Evolutionary conservation across 1,140 invertebrate genomes (phyloP), one percentile per base, ranked within the genome.

Genomic region (Apocrypta bakeri): DNA sequence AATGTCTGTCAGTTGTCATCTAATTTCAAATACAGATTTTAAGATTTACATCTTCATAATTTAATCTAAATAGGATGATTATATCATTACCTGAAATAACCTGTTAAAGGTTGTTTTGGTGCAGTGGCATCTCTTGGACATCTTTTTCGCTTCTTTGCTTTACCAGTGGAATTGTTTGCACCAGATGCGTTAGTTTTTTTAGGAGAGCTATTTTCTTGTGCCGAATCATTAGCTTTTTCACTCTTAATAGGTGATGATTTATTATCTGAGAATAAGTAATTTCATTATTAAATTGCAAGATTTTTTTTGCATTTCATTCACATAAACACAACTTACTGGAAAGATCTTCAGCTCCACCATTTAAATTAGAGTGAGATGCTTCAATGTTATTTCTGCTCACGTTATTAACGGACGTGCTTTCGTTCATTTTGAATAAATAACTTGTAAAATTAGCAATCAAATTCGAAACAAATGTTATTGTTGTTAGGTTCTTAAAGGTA

Each of bases 41-140:
- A 61, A 61, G 17, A 61, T 9, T 27, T 29, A 66, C 63, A n/a
- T n/a, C n/a, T 12, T 7, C 27, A 56, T 2, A 75, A 61, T 6
- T 37, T 61, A 24, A 73, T 27, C n/a, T n/a, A n/a, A 64, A 7
- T 21, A 79, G 1, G 29, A 48, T 72, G 40, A 14, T 77, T 85
- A n/a, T n/a, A n/a, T n/a, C 63, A 81, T 75, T 88, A 91, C 87
- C 88, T 86, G 79, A 92, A 91, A 80, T 91, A 92, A 93, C 95
- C 95, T 78, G 95, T 96, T 8, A 96, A 90, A 61, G 95, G 95
- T 87, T 95, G 95, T 76, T 95, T 93, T 21, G 95, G 95, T 25
- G 95, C 95, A 63, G 94, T 95, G 25, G 93, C 93, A 91, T 96
- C 95, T 87, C 94, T 93, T 0, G 92, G 93, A 66, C 92, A 87